These are phyloP conservation scores for Melipona beecheii DNA, from an alignment of 2,888 invertebrate species.

Conservation along the genomic window DNA sequence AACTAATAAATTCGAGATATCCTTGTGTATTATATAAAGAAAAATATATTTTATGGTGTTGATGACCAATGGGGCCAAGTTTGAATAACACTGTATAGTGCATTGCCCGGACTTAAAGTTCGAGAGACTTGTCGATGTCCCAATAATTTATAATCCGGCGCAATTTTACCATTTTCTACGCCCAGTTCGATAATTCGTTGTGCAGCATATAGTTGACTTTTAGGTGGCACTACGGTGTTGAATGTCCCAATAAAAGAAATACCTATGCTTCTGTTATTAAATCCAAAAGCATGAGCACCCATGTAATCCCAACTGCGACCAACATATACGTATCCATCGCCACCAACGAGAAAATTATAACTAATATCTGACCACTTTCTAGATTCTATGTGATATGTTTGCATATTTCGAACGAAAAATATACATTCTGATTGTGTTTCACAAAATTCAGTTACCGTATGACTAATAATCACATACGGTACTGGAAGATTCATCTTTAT, in stretches of 20 bases:
- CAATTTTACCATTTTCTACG: slow-evolving; percentile 87
- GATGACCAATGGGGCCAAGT: slow-evolving; percentile 89
- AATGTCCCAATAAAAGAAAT: slow-evolving; percentile 91
- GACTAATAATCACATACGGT: slow-evolving; percentile 79
- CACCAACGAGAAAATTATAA: slow-evolving; percentile 92
- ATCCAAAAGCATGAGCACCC: slow-evolving; percentile 89
- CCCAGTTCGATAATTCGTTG: slow-evolving; percentile 87
- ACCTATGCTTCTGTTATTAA: slow-evolving; percentile 88
- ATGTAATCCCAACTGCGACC: slow-evolving; percentile 90
- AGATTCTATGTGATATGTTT: slow-evolving; percentile 87
- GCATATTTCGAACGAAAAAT: slow-evolving; percentile 72
- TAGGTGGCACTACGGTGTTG: slow-evolving; percentile 81
- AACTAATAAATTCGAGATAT: slow-evolving; percentile 17
- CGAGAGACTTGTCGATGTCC: slow-evolving; percentile 89
- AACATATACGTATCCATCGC: slow-evolving; percentile 90
- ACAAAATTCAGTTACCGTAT: slow-evolving; percentile 78
- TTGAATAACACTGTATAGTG: slow-evolving; percentile 87
- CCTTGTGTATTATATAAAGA: background rate
- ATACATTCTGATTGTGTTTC: slow-evolving; percentile 78
- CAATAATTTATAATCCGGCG: slow-evolving; percentile 88
- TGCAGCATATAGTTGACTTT: slow-evolving; percentile 86
- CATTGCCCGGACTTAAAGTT: slow-evolving; percentile 89
- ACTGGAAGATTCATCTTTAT: slow-evolving; percentile 74
- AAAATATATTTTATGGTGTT: slow-evolving; percentile 27
- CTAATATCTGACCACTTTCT: slow-evolving; percentile 88